Base-by-base conservation (phyloP, 1,140 invertebrate genomes). In the Pinna nobilis region DNA sequence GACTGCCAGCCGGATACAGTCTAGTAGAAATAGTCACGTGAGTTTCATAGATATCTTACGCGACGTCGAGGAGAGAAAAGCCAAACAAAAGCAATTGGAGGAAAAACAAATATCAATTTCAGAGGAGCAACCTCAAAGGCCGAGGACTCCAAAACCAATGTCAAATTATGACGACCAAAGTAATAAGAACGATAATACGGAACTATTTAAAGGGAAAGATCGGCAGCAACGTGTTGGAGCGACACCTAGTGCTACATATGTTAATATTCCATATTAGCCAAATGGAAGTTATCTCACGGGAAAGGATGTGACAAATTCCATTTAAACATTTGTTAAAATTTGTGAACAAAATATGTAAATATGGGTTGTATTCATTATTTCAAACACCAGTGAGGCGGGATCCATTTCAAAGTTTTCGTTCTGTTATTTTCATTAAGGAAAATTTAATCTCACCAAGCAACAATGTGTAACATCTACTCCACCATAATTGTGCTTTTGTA, bases 41-140 rank as follows among this genome's bases (percentile, higher is more conserved):
- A 75, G 73, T 65, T 75, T 75, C 51, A 75, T 75, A 23, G 66
- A 75, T 53, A 70, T 75, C 3, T 37, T 75, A 2, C 50, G 64
- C 23, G 66, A 75, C n/a, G 73, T 61, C 0, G 73, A 75, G 9
- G 73, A 75, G 60, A 60, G 50, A 20, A 69, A 65, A 47, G 49
- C 73, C 39, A 63, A 63, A 35, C 63, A 65, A 67, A 41, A 55
- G 25, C 37, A 59, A 59, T 11, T 55, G 18, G 64, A 67, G 35
- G 11, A 18, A 9, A 57, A 69, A 55, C 37, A 35, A 18, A 35
- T 44, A 30, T 49, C 64, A 6, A 51, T 18, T 47, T 39, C 65
- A 49, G 30, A 51, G 18, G 35, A 60, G 28, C 47, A 50, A 15
- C 53, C 39, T 15, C 57, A 32, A 2, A 41, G 57, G 4, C 65